A percentile compares a stretch with the other conserved stretches of the same genome.
Evolutionary conservation across 2,888 invertebrate genomes (phyloP).

Genomic region (Hypomecis atomaria): DNA sequence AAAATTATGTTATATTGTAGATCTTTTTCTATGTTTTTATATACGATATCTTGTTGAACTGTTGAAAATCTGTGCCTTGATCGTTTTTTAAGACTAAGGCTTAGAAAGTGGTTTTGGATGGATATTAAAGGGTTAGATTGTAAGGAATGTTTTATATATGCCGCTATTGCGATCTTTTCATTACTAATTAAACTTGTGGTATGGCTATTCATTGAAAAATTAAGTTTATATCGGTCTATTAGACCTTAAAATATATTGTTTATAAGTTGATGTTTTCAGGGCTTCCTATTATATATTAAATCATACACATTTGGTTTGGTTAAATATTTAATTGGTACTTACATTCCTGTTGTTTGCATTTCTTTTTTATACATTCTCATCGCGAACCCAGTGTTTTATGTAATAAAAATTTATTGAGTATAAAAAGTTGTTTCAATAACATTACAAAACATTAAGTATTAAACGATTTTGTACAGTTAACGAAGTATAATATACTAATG

Average conservation of each 20-base stretch:
- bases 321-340: conserved; percentile 75
- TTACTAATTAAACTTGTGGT: conserved; percentile 8
- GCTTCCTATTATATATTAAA: conserved; percentile 51
- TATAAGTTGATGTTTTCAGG: conserved; percentile 32
- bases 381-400: conserved; percentile 57
- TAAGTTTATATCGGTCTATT: conserved; percentile 10
- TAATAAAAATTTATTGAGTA: conserved; percentile 69
- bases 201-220: conserved; percentile 1
- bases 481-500: conserved; percentile 66
- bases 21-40: conserved; percentile 51
- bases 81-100: conserved; percentile 44
- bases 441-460: conserved; percentile 44
- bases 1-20: conserved; percentile 41
- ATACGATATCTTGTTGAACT: conserved; percentile 39
- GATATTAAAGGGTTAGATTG: conserved; percentile 54
- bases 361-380: conserved; percentile 53
- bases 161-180: conserved; percentile 23
- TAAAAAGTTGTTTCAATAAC: conserved; percentile 52
- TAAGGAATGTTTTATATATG: conserved; percentile 46
- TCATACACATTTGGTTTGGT: conserved; percentile 62
- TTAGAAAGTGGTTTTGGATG: conserved; percentile 52
- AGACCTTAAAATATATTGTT: conserved; percentile 11
- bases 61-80: conserved; percentile 57
- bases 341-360: conserved; percentile 71
- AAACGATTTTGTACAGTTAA: conserved; percentile 52